Conservation (phyloP, 2,113 vertebrate genomes). For the Odontophorus gujanensis region DNA sequence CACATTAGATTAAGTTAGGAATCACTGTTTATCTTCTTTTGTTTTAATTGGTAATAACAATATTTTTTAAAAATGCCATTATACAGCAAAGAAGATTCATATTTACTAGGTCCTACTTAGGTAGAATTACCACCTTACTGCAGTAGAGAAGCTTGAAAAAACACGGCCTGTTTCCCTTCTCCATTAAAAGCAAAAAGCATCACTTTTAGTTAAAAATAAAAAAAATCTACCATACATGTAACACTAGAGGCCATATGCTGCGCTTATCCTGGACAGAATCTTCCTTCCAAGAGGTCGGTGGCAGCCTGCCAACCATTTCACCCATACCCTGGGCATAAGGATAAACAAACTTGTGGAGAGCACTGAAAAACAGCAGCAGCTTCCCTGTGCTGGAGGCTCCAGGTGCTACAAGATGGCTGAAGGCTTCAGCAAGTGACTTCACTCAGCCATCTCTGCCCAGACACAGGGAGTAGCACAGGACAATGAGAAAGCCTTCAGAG, state of each 20-base stretch:
- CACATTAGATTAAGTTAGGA: neutral
- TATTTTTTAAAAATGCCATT: neutral
- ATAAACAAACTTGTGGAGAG: neutral
- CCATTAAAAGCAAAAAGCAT: neutral
- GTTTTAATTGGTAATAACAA: neutral
- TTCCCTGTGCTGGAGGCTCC: neutral
- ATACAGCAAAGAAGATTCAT: neutral
- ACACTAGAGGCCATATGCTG: accelerated
- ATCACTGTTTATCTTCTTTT: neutral
- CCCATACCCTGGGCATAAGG: accelerated
- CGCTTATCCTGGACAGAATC: neutral
- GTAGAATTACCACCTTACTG: neutral
- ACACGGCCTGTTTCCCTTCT: neutral
- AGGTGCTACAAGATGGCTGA: neutral
- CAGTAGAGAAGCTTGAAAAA: neutral
- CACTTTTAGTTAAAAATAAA: neutral
- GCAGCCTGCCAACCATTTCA: neutral
- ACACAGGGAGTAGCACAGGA: neutral
- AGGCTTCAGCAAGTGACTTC: neutral
- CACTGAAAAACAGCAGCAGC: neutral
- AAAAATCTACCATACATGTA: neutral
- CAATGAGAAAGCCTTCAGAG: neutral
- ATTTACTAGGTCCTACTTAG: neutral
- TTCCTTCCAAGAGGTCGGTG: neutral
- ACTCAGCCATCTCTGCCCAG: neutral